Evolutionary conservation across 2,888 invertebrate genomes (phyloP).

Genomic region (Sinodicranocentrus sp.): DNA sequence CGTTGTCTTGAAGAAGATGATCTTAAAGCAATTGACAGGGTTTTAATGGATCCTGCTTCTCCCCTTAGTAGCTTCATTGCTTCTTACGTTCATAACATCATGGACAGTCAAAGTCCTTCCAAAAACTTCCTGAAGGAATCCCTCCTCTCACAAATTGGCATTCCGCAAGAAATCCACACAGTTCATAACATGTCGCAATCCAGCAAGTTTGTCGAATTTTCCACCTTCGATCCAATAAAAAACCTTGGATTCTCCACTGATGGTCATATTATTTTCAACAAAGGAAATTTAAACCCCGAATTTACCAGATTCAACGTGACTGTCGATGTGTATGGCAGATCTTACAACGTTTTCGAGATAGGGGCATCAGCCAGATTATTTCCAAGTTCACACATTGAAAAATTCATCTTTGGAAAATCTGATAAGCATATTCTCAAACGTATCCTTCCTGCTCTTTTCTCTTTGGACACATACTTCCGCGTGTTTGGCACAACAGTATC

Average conservation of each 20-base stretch:
- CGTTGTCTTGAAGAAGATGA: conserved; percentile 62
- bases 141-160: not conserved
- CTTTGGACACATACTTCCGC: conserved; percentile 50
- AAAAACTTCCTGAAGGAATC: conserved; percentile 14
- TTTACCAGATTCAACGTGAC: conserved; percentile 45
- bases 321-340: conserved; percentile 44
- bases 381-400: too few relatives aligned
- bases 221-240: conserved; percentile 30
- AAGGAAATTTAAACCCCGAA: not conserved
- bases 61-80: conserved; percentile 46
- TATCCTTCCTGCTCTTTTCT: not conserved
- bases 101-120: conserved; percentile 60
- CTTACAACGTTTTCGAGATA: conserved; percentile 59
- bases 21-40: conserved; percentile 36
- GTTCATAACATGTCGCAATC: conserved; percentile 9
- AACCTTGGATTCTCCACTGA: conserved; percentile 52
- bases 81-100: conserved; percentile 49
- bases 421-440: not conserved
- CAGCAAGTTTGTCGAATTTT: conserved; percentile 47
- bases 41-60: conserved; percentile 8
- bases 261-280: conserved; percentile 10
- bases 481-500: conserved; percentile 44
- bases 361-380: conserved; percentile 7
- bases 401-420: too few relatives aligned
- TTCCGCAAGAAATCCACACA: conserved; percentile 4